Evolutionary conservation across 2,797 vertebrate species (phyloP), one percentile per base, ranked within the genome.

Genomic region (Eleutherodactylus coqui): DNA sequence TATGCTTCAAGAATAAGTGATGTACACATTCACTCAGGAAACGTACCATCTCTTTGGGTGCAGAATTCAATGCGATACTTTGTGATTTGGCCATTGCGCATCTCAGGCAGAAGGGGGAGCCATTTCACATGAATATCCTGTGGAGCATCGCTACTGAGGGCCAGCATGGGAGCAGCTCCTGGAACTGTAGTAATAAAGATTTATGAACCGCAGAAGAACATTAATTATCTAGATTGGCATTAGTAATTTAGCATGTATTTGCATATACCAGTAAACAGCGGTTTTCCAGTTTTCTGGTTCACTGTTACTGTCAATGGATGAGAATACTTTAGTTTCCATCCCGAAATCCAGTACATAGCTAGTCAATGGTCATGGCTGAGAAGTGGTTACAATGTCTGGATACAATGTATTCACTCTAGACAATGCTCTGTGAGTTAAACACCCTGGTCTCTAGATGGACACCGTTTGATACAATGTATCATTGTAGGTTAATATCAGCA

Each of bases 51-150:
- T 89, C 96, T 96, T 90, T 96, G 91, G 16, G 94, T 90, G 90
- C 95, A 93, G 84, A 97, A 97, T 87, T 99, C 97, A 0, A 99
- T 96, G 92, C 95, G 97, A 91, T 99, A 99, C 90, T 95, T 95
- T 1, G 93, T 96, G 89, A 99, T 94, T 79, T 94, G 94, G 88
- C 98, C 97, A 0, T 97, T 94, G 89, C 96, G 98, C 89, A 96
- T 92, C 92, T 95, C 94, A 0, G 93, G 92, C 76, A 96, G 96
- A 88, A 96, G 94, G 1, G 97, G 97, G 85, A 96, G 94, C 98
- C 98, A 99, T 0, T 95, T 96, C 90, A 97, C 94, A 86, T 94
- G 93, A 92, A 99, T 96, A 91, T 98, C 96, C 32, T 95, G 96
- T 32, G 96, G 94, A 72, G 95, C 96, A 84, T 95, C 95, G 92